These are phyloP conservation scores for Parazoanthus swiftii DNA, from an alignment of 92 coral and sea anemone species.

Conservation along the genomic window DNA sequence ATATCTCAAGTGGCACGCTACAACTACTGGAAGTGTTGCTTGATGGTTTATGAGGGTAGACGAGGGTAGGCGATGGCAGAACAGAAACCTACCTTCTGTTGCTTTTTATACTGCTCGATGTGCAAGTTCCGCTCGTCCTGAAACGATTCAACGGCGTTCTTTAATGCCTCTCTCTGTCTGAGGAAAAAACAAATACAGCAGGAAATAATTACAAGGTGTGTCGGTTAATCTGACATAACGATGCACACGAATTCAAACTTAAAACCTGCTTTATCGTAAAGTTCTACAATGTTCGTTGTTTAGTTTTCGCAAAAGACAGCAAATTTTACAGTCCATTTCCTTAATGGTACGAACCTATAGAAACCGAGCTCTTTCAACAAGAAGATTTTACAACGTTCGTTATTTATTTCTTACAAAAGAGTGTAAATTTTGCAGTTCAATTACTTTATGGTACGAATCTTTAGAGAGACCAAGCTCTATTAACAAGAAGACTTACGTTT, in stretches of 20 bases:
- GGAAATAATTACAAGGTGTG: background rate
- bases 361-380: too few species aligned
- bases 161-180: conserved; percentile 70
- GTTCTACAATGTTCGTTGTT: background rate
- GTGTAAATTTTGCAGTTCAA: background rate
- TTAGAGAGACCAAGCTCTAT: background rate
- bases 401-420: background rate
- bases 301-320: background rate
- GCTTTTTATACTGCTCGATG: conserved; percentile 71
- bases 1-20: too few species aligned
- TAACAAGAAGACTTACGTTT: conserved; percentile 61
- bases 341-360: too few species aligned
- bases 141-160: conserved; percentile 70
- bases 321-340: background rate
- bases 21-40: too few species aligned
- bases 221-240: too few species aligned
- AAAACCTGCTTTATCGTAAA: background rate
- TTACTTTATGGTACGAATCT: too few species aligned
- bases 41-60: background rate
- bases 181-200: background rate
- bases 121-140: conserved; percentile 72
- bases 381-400: conserved; percentile 34
- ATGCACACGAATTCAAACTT: too few species aligned
- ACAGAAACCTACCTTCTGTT: conserved; percentile 66
- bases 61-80: background rate